phyloP scores from a whole-genome alignment of 2,888 invertebrate genomes.

The Aporophyla lueneburgensis region DNA sequence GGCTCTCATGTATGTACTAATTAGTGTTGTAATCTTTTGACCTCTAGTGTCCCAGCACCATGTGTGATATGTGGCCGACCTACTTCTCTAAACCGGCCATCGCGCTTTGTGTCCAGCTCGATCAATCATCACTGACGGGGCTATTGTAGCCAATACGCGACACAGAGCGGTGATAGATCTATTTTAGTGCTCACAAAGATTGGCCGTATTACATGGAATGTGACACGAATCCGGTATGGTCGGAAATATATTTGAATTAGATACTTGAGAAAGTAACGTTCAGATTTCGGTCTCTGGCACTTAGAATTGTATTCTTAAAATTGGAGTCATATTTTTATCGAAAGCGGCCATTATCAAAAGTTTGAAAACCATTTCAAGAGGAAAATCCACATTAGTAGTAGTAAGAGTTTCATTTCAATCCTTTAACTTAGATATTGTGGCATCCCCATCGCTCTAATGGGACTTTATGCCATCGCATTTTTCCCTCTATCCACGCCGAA shows the following conservation, averaged over 20 bases:
- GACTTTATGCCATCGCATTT: not conserved
- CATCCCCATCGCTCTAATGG: too few species aligned
- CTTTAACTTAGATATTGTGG: not conserved
- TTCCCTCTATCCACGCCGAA: too few species aligned
- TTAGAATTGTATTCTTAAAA: not conserved
- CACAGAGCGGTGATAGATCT: slow-evolving; percentile 47
- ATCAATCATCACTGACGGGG: slow-evolving; percentile 56
- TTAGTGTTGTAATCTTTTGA: slow-evolving; percentile 5
- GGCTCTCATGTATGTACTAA: not conserved
- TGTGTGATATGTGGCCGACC: slow-evolving; percentile 30
- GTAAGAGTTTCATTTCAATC: not conserved
- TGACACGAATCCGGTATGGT: not conserved
- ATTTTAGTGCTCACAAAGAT: slow-evolving; percentile 48
- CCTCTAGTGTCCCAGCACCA: not conserved
- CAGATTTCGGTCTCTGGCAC: not conserved
- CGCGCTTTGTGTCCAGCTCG: slow-evolving; percentile 31
- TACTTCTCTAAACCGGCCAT: slow-evolving; percentile 24
- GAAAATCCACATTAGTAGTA: not conserved
- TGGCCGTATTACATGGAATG: slow-evolving; percentile 13
- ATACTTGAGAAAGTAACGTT: not conserved
- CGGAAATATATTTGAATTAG: not conserved
- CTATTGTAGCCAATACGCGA: slow-evolving; percentile 59
- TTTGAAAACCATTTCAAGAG: not conserved
- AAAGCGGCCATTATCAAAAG: not conserved
- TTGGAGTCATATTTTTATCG: not conserved